Conservation (phyloP, 1,140 invertebrate species). For the Macrostomum lignano region DNA sequence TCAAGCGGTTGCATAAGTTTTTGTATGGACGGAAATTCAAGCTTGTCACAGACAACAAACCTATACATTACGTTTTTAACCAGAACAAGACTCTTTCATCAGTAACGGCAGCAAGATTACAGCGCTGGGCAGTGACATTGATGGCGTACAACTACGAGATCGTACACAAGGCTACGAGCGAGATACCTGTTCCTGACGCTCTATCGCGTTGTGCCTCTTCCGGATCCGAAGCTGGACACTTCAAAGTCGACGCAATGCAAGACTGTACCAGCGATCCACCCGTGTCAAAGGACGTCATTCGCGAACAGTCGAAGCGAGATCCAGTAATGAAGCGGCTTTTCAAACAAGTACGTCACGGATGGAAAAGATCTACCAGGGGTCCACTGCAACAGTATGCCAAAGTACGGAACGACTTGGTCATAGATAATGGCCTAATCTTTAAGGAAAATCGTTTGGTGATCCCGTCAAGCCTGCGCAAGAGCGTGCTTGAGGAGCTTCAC, state of each 20-base stretch:
- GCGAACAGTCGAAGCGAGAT: too few relatives aligned
- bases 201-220: too few relatives aligned
- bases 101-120: constrained; percentile 10
- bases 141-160: constrained; percentile 11
- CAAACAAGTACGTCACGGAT: too few relatives aligned
- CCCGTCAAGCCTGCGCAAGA: constrained; percentile 17
- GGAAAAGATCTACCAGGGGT: too few relatives aligned
- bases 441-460: constrained; percentile 19
- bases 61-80: constrained; percentile 25
- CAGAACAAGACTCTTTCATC: constrained; percentile 15
- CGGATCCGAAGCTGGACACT: too few relatives aligned
- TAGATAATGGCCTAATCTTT: constrained; percentile 9
- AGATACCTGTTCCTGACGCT: constrained; percentile 9
- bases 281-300: too few relatives aligned
- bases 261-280: too few relatives aligned
- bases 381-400: too few relatives aligned
- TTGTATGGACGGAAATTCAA: constrained; percentile 18
- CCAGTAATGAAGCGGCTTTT: too few relatives aligned
- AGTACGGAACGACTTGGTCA: too few relatives aligned
- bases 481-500: constrained; percentile 24
- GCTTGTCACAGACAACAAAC: constrained; percentile 22
- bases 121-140: constrained; percentile 12
- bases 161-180: constrained; percentile 7
- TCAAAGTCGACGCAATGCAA: too few relatives aligned
- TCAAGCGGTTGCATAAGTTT: constrained; percentile 24